These are phyloP conservation scores for Dyspetes luteomarginatus DNA, from an alignment of 2,888 invertebrate species.

Conservation along the genomic window DNA sequence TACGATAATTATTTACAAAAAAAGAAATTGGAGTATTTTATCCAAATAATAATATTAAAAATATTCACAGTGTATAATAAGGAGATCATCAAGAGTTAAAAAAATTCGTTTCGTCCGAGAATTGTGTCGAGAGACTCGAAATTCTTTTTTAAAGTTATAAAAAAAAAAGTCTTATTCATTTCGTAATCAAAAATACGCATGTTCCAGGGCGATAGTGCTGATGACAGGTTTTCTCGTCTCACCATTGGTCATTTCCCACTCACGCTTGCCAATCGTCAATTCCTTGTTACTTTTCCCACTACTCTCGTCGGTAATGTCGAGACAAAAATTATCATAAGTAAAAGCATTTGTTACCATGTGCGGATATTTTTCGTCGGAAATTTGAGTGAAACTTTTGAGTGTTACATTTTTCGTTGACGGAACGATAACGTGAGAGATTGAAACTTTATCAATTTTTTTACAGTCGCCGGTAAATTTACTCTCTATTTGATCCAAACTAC, in stretches of 20 bases:
- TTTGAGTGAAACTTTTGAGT: constrained; percentile 72
- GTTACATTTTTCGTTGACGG: constrained; percentile 69
- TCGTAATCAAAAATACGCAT: constrained; percentile 65
- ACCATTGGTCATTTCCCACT: constrained; percentile 47
- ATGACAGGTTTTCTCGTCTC: constrained; percentile 31
- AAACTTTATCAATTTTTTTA: neutral
- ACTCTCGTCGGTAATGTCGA: constrained; percentile 72
- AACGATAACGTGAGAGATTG: constrained; percentile 29
- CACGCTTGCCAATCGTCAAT: neutral
- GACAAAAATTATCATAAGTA: constrained; percentile 75
- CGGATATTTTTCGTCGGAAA: constrained; percentile 73
- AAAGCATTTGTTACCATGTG: constrained; percentile 71
- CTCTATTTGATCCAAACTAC: constrained; percentile 88
- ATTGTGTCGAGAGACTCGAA: neutral
- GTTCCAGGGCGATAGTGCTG: constrained; percentile 68
- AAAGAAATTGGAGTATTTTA: neutral
- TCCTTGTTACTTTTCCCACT: constrained; percentile 46
- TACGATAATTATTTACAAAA: neutral
- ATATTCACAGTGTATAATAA: neutral
- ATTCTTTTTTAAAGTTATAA: neutral
- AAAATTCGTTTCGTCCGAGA: neutral
- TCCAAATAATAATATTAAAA: neutral
- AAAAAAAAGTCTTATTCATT: neutral
- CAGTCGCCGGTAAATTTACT: constrained; percentile 84
- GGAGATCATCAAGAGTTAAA: neutral